phyloP scores from a whole-genome alignment of 2,113 vertebrate genomes.

The Anolis carolinensis region DNA sequence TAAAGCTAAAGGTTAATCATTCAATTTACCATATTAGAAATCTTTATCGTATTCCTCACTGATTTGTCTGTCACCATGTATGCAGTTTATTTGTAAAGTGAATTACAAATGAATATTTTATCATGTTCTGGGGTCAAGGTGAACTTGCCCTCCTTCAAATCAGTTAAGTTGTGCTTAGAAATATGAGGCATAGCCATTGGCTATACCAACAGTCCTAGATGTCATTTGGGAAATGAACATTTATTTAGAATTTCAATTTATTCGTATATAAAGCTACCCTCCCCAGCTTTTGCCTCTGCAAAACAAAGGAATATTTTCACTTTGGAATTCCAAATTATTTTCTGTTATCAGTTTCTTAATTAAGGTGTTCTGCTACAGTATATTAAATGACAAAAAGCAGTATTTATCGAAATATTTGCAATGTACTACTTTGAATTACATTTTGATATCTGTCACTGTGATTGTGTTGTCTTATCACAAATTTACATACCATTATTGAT shows the following conservation, averaged over 20 bases:
- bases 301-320: conserved; percentile 12
- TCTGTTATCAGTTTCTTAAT: neutral
- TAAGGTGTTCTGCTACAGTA: neutral
- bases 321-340: conserved; percentile 27
- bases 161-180: neutral
- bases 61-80: neutral
- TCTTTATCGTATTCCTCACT: neutral
- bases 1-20: neutral
- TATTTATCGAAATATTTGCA: conserved; percentile 20
- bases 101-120: neutral
- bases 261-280: conserved; percentile 21
- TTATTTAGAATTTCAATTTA: conserved; percentile 23
- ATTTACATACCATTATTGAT: neutral
- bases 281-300: conserved; percentile 4
- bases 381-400: conserved; percentile 41
- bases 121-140: neutral
- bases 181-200: neutral
- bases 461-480: conserved; percentile 27
- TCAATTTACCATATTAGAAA: neutral
- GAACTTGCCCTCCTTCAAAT: neutral
- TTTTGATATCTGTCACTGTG: conserved; percentile 27
- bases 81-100: neutral
- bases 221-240: conserved; percentile 20
- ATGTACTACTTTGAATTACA: conserved; percentile 19
- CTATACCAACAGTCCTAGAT: neutral